Conservation (phyloP, 2,113 vertebrate species). For the Tychaedon coryphoeus region DNA sequence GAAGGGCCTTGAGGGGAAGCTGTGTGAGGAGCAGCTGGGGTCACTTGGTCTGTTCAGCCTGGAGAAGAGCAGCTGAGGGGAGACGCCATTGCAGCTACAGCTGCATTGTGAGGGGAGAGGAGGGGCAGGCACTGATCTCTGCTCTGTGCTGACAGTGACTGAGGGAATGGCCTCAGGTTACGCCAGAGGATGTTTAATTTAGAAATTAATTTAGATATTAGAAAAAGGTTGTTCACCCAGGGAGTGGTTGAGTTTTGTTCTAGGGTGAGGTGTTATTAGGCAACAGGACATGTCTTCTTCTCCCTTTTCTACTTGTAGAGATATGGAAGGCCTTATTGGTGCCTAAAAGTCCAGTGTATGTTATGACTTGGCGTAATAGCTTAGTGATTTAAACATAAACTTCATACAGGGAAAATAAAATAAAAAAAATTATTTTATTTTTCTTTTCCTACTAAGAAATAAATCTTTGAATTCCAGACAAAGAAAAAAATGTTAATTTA, state of each 20-base stretch:
- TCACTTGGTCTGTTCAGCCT: too few relatives aligned
- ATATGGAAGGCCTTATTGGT: background rate
- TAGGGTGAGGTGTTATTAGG: background rate
- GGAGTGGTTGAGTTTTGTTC: background rate
- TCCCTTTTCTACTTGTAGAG: background rate
- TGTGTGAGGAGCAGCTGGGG: too few relatives aligned
- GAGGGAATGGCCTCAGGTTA: background rate
- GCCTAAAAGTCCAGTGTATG: background rate
- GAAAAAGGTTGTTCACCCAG: background rate
- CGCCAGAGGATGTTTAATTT: rapidly evolving
- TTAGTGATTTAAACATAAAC: background rate
- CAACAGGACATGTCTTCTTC: background rate
- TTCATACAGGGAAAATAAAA: background rate
- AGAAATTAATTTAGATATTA: background rate
- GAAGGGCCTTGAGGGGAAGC: too few relatives aligned
- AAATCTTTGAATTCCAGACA: background rate
- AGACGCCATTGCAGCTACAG: too few relatives aligned
- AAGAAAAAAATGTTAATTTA: background rate
- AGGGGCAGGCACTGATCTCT: background rate
- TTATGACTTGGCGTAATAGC: background rate
- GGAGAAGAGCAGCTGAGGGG: too few relatives aligned
- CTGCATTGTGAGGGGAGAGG: too few relatives aligned
- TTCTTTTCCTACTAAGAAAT: background rate
- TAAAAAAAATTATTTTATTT: background rate
- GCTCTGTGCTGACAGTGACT: background rate